Evolutionary conservation across 2,888 invertebrate genomes (phyloP).

Genomic region (Arctia plantaginis): DNA sequence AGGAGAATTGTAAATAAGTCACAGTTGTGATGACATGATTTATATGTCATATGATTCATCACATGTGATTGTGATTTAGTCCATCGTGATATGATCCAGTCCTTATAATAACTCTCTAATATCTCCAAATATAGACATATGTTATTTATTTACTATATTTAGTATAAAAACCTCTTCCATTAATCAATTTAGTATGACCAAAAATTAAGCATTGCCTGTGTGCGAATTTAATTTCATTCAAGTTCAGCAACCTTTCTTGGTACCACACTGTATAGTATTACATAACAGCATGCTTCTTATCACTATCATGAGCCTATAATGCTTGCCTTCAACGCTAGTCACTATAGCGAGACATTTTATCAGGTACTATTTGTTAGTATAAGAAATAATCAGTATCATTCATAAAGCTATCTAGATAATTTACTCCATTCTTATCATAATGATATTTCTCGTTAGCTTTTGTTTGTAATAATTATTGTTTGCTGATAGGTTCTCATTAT

Average conservation of each 20-base stretch:
- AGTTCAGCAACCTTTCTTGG: not conserved
- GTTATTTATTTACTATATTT: too few relatives aligned
- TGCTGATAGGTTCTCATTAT: not conserved
- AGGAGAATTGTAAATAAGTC: too few relatives aligned
- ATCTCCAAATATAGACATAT: too few relatives aligned
- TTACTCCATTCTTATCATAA: not conserved
- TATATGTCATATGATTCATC: too few relatives aligned
- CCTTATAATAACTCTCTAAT: not conserved
- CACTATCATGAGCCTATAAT: slow-evolving; percentile 23
- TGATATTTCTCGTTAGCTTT: not conserved
- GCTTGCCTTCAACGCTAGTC: slow-evolving; percentile 17
- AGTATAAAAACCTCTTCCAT: not conserved
- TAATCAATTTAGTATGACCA: not conserved
- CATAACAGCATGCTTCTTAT: slow-evolving; percentile 25
- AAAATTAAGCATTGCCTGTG: not conserved
- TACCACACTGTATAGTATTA: slow-evolving; percentile 6
- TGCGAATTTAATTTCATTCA: not conserved
- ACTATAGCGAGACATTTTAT: slow-evolving; percentile 8
- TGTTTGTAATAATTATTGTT: not conserved
- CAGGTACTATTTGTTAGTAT: slow-evolving; percentile 2
- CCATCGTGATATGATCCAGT: too few relatives aligned
- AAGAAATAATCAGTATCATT: not conserved
- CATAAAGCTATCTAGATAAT: not conserved
- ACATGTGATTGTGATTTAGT: too few relatives aligned
- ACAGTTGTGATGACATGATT: too few relatives aligned